A percentile compares a stretch with the other conserved stretches of the same genome.
Conservation (phyloP, 2,797 vertebrate genomes). For the Cygnus olor region DNA sequence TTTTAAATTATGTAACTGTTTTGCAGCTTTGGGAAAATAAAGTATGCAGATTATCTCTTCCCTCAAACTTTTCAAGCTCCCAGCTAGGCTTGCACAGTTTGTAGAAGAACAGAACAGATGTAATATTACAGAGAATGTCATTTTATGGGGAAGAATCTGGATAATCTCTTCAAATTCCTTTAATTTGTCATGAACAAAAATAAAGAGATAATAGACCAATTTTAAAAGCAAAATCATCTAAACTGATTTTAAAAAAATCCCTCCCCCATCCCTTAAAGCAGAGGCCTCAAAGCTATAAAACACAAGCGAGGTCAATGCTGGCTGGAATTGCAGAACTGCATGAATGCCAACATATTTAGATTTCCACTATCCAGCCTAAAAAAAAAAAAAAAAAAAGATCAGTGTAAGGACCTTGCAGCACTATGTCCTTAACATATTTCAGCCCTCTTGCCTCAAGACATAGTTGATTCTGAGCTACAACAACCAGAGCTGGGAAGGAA, state of each 20-base stretch:
- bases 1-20: constrained; percentile 4
- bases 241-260: neutral
- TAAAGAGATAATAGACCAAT: neutral
- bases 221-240: neutral
- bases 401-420: neutral
- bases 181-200: neutral
- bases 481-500: neutral
- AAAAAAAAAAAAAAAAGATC: neutral
- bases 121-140: neutral
- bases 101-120: neutral
- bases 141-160: neutral
- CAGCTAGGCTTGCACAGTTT: neutral
- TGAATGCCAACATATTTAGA: neutral
- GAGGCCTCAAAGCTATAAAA: neutral
- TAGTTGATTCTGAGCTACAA: neutral
- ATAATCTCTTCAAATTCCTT: neutral
- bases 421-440: neutral
- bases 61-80: neutral
- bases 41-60: neutral
- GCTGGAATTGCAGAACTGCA: neutral
- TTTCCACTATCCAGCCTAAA: neutral
- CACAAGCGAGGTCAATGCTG: neutral
- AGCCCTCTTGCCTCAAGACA: neutral
- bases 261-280: neutral
- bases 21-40: constrained; percentile 32